These are phyloP conservation scores for Lordiphosa collinella DNA, from an alignment of 1,140 invertebrate species.

Conservation along the genomic window DNA sequence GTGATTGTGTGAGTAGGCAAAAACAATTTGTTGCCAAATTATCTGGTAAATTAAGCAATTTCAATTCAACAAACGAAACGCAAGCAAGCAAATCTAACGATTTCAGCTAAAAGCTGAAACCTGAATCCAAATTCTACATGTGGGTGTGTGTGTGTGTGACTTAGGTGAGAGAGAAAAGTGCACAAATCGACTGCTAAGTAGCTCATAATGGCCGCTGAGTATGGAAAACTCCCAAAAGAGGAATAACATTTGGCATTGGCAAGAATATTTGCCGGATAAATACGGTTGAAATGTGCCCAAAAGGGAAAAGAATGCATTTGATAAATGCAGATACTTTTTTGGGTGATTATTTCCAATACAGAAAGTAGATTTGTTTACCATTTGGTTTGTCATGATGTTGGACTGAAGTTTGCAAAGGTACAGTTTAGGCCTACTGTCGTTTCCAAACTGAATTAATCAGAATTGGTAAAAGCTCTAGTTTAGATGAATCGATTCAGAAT, in stretches of 20 bases:
- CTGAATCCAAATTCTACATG: constrained; percentile 29
- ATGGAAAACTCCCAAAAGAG: constrained; percentile 24
- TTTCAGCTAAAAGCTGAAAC: constrained; percentile 9
- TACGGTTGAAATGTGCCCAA: constrained; percentile 10
- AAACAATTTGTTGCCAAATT: constrained; percentile 53
- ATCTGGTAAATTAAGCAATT: constrained; percentile 57
- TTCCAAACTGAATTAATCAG: no score
- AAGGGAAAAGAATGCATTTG: no score
- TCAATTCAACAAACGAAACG: constrained; percentile 43
- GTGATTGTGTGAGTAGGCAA: constrained; percentile 11
- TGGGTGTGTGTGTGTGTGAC: neutral
- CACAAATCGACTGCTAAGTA: constrained; percentile 52
- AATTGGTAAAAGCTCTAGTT: no score
- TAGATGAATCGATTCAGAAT: no score
- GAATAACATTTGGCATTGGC: no score
- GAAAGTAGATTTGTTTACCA: no score
- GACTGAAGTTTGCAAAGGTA: no score
- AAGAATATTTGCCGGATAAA: neutral
- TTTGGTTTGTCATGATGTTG: no score
- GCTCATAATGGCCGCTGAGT: constrained; percentile 42
- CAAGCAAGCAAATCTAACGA: constrained; percentile 16
- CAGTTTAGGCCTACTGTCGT: no score
- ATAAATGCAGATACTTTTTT: no score
- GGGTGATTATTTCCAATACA: no score
- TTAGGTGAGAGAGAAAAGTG: constrained; percentile 30